Percentiles rank a stretch among this genome's conserved stretches.
Evolutionary conservation across 2,113 vertebrate genomes (phyloP).

Genomic region (Thalassarche chlororhynchos): DNA sequence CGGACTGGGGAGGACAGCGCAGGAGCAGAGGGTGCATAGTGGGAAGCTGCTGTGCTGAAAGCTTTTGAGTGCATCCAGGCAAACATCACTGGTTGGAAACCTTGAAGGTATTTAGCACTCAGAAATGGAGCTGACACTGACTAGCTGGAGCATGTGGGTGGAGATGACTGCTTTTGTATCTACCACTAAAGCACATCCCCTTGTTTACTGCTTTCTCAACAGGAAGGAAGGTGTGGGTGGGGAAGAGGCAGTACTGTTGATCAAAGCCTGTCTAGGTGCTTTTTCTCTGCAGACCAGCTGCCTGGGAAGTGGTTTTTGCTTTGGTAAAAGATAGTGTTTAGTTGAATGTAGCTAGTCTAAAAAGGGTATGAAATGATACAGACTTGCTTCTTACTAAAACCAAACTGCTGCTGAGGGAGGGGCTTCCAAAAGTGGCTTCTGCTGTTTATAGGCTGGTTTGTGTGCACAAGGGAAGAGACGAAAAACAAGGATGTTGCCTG

Average conservation of each 20-base stretch:
- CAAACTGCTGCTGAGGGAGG: not conserved
- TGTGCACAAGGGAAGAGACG: not conserved
- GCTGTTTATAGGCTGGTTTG: not conserved
- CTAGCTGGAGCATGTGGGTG: not conserved
- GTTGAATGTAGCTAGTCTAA: not conserved
- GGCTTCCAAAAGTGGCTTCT: not conserved
- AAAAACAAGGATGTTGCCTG: not conserved
- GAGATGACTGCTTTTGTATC: not conserved
- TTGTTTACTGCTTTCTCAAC: not conserved
- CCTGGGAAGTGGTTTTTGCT: not conserved
- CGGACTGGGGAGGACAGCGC: not conserved
- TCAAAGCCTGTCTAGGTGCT: not conserved
- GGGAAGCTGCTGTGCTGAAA: not conserved
- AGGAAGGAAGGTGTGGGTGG: conserved; percentile 22
- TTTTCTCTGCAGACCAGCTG: not conserved
- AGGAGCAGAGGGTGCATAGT: not conserved
- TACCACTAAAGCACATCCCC: not conserved
- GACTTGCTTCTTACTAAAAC: not conserved
- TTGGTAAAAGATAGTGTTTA: not conserved
- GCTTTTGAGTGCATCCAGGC: not conserved
- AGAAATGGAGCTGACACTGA: not conserved
- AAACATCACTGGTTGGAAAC: not conserved
- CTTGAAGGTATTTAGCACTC: not conserved
- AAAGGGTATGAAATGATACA: not conserved
- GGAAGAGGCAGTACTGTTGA: not conserved